phyloP scores from a whole-genome alignment of 2,797 vertebrate species.

The Microcaecilia unicolor region DNA sequence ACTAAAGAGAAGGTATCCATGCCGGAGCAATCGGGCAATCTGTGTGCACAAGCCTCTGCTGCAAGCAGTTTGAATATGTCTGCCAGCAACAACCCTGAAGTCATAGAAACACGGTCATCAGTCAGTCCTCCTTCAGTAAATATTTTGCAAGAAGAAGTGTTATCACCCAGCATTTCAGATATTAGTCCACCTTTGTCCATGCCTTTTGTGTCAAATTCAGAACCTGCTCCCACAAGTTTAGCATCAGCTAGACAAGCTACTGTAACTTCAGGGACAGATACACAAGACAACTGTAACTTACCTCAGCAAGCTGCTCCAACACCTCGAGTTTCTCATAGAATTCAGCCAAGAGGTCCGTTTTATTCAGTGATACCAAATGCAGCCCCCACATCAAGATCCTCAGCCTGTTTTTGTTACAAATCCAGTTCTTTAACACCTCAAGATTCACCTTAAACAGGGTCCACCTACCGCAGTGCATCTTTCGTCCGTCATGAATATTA shows the following conservation, averaged over 20 bases:
- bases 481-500: slow-evolving; percentile 80
- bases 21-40: slow-evolving; percentile 49
- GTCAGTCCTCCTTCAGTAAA: slow-evolving; percentile 47
- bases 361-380: slow-evolving; percentile 74
- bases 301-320: slow-evolving; percentile 84
- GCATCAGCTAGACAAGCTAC: slow-evolving; percentile 56
- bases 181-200: slow-evolving; percentile 52
- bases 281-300: slow-evolving; percentile 80
- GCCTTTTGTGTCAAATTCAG: slow-evolving; percentile 71
- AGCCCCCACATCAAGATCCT: slow-evolving; percentile 71
- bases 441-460: slow-evolving; percentile 37
- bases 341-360: slow-evolving; percentile 87
- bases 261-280: slow-evolving; percentile 55
- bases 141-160: slow-evolving; percentile 49
- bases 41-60: slow-evolving; percentile 25
- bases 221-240: slow-evolving; percentile 66
- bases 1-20: slow-evolving; percentile 70
- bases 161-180: slow-evolving; percentile 49
- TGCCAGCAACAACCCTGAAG: slow-evolving; percentile 56
- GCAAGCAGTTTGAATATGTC: slow-evolving; percentile 39
- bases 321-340: slow-evolving; percentile 82
- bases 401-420: slow-evolving; percentile 81
- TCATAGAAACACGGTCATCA: slow-evolving; percentile 43
- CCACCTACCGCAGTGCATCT: slow-evolving; percentile 69
- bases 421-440: slow-evolving; percentile 69